These are phyloP conservation scores for Neotoma lepida DNA, from an alignment of 2,113 vertebrate species.

Conservation along the genomic window DNA sequence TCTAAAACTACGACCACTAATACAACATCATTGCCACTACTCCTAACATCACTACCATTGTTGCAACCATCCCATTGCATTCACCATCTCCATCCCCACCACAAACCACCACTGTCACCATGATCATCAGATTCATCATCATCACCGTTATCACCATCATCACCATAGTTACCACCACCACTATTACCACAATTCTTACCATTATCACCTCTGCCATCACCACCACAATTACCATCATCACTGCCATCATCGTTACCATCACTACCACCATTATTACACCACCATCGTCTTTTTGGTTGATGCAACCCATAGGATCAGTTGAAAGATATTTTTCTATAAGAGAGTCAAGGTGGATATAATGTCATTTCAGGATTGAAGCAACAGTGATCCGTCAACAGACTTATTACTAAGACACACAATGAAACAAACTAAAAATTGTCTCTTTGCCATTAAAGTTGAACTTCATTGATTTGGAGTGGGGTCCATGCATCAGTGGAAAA, in stretches of 20 bases:
- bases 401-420: neutral
- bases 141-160: rapidly evolving
- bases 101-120: too few relatives aligned
- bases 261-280: too few relatives aligned
- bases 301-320: neutral
- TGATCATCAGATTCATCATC: too few relatives aligned
- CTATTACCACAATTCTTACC: rapidly evolving
- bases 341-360: neutral
- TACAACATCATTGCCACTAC: too few relatives aligned
- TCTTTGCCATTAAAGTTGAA: neutral
- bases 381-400: neutral
- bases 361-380: neutral
- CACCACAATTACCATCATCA: rapidly evolving
- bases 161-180: rapidly evolving
- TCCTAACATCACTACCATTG: rapidly evolving
- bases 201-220: rapidly evolving
- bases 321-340: neutral
- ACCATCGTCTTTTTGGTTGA: neutral
- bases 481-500: neutral
- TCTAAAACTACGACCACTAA: neutral
- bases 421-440: neutral
- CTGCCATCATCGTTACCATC: rapidly evolving
- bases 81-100: rapidly evolving
- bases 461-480: neutral
- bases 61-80: rapidly evolving